phyloP scores from a whole-genome alignment of 2,113 vertebrate genomes.

The Brachyistius frenatus region DNA sequence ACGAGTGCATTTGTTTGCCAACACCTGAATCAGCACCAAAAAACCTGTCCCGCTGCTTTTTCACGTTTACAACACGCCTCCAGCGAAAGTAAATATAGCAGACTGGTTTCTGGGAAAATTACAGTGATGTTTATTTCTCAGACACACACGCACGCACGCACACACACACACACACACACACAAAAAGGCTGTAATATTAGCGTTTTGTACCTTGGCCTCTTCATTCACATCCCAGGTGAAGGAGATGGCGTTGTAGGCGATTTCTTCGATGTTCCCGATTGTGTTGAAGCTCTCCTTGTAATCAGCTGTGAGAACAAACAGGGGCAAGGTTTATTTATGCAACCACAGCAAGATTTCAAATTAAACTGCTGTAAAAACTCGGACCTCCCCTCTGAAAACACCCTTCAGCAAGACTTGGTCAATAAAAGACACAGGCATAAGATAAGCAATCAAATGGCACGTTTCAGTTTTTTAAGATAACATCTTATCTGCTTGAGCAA shows the following conservation, averaged over 20 bases:
- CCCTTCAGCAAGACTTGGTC: constrained; percentile 10
- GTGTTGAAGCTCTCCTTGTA: constrained; percentile 99
- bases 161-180: not conserved
- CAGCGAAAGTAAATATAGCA: constrained; percentile 52
- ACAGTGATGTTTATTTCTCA: constrained; percentile 26
- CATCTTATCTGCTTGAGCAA: constrained; percentile 76
- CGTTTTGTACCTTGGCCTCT: constrained; percentile 91
- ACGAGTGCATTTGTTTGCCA: constrained; percentile 66
- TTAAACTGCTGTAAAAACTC: not conserved
- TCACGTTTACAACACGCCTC: constrained; percentile 44
- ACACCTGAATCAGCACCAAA: constrained; percentile 66
- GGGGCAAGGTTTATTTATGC: not conserved
- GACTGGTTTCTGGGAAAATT: constrained; percentile 56
- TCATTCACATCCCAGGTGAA: constrained; percentile 99
- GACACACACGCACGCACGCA: not conserved
- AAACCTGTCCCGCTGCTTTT: constrained; percentile 71
- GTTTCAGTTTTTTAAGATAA: constrained; percentile 69
- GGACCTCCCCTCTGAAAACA: not conserved
- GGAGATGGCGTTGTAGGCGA: constrained; percentile 97
- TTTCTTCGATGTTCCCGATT: constrained; percentile 98
- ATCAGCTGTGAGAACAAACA: constrained; percentile 87
- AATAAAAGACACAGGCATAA: constrained; percentile 57
- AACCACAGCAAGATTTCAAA: not conserved
- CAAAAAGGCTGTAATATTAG: not conserved
- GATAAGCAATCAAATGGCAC: constrained; percentile 76